A percentile compares a stretch with the other conserved stretches of the same genome.
Evolutionary conservation across 2,113 vertebrate species (phyloP).

Genomic region (Pao palembangensis): DNA sequence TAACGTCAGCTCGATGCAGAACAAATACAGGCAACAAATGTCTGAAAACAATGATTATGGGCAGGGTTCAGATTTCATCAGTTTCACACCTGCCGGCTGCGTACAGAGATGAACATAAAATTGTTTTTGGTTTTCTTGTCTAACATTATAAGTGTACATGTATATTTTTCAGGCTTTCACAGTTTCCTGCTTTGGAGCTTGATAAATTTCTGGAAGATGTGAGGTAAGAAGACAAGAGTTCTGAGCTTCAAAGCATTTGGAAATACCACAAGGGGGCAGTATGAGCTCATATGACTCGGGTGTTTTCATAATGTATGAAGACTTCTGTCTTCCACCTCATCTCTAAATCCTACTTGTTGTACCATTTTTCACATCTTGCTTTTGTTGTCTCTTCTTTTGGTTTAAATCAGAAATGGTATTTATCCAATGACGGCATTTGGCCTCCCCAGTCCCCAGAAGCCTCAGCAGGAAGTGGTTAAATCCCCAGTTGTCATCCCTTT

Average conservation of each 20-base stretch:
- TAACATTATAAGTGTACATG: too few relatives aligned
- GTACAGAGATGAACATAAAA: too few relatives aligned
- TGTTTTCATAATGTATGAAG: not conserved
- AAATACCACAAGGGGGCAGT: conserved; percentile 47
- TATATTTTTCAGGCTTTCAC: conserved; percentile 80
- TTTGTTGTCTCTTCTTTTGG: too few relatives aligned
- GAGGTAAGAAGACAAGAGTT: conserved; percentile 69
- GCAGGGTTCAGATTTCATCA: too few relatives aligned
- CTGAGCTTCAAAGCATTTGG: not conserved
- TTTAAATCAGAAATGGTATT: conserved; percentile 86
- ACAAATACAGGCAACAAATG: not conserved
- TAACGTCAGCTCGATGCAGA: not conserved
- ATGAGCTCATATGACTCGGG: conserved; percentile 3
- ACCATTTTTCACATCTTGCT: too few relatives aligned
- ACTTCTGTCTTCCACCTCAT: not conserved
- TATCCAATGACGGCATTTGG: conserved; percentile 93
- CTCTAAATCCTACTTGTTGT: not conserved
- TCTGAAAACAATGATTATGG: too few relatives aligned
- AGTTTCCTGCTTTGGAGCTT: conserved; percentile 92
- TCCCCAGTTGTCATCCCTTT: conserved; percentile 87
- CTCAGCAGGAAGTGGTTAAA: conserved; percentile 84
- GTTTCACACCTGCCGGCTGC: too few relatives aligned
- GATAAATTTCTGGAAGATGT: conserved; percentile 98
- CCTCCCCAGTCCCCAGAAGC: conserved; percentile 86
- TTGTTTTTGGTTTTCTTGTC: not conserved